Percentiles rank a stretch among this genome's conserved stretches.
These are phyloP conservation scores for Podilymbus podiceps DNA, from an alignment of 2,113 vertebrate species.

Conservation along the genomic window DNA sequence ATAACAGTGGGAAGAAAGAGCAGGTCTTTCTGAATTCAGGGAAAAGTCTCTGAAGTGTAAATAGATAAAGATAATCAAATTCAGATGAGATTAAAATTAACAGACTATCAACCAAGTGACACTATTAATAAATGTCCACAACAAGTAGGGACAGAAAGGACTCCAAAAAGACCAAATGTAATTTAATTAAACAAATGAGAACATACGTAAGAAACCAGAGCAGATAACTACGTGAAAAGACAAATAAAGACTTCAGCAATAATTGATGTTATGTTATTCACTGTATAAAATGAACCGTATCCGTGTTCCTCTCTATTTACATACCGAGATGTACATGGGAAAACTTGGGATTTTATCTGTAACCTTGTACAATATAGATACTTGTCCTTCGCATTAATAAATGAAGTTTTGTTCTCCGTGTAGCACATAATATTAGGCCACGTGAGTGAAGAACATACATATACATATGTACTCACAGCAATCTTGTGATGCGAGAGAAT, in stretches of 20 bases:
- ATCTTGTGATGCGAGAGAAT: conserved; percentile 2
- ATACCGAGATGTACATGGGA: not conserved
- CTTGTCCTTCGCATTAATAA: not conserved
- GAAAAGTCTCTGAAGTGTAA: conserved; percentile 63
- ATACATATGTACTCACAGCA: conserved; percentile 11
- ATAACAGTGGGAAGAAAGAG: not conserved
- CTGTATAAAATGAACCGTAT: not conserved
- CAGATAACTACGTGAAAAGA: not conserved
- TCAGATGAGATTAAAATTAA: conserved; percentile 63
- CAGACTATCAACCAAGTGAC: conserved; percentile 66
- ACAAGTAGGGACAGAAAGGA: conserved; percentile 43
- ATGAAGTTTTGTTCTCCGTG: not conserved
- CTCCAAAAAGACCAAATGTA: conserved; percentile 22
- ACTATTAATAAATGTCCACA: conserved; percentile 68
- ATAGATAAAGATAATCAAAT: conserved; percentile 69
- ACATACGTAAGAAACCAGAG: conserved; percentile 16
- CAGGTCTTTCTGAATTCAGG: conserved; percentile 31
- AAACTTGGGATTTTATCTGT: conserved; percentile 18
- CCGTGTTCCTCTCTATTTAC: not conserved
- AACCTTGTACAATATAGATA: not conserved
- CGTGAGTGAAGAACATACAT: not conserved
- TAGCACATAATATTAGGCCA: not conserved
- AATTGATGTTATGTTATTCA: conserved; percentile 14
- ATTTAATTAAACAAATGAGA: conserved; percentile 68
- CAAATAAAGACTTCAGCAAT: conserved; percentile 51